phyloP scores from a whole-genome alignment of 2,888 invertebrate genomes.

The Agrochola macilenta region DNA sequence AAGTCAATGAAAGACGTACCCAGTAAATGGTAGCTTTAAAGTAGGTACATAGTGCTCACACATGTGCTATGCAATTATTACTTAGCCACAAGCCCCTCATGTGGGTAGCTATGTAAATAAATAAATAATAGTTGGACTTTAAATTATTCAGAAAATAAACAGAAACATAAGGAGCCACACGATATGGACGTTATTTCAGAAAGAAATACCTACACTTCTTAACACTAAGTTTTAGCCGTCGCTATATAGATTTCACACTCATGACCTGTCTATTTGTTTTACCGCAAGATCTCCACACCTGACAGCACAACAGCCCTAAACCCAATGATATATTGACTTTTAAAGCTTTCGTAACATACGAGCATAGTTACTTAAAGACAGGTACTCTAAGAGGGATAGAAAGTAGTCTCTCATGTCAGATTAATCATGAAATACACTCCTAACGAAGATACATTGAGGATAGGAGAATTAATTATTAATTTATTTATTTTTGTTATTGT shows the following conservation, averaged over 20 bases:
- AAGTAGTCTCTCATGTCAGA: conserved; percentile 10
- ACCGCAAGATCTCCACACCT: neutral
- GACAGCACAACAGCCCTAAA: neutral
- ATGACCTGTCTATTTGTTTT: conserved; percentile 18
- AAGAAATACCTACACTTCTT: neutral
- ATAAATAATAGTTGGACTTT: neutral
- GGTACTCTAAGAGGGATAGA: neutral
- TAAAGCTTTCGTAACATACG: conserved; percentile 1
- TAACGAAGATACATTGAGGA: conserved; percentile 45
- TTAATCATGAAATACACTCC: conserved; percentile 28
- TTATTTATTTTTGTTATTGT: conserved; percentile 31
- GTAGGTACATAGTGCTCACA: no score
- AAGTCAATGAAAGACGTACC: no score
- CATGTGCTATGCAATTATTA: no score
- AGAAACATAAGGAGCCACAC: neutral
- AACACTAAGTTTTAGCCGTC: no score
- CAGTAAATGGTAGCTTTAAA: no score
- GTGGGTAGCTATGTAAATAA: neutral
- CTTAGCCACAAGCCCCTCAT: no score
- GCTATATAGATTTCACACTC: neutral
- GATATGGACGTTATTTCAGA: neutral
- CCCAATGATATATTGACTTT: conserved; percentile 29
- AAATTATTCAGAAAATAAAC: neutral
- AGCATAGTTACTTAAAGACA: neutral
- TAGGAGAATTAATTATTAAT: conserved; percentile 16